Conservation (phyloP, 1,140 invertebrate genomes). For the Cyclargus thomasi region DNA sequence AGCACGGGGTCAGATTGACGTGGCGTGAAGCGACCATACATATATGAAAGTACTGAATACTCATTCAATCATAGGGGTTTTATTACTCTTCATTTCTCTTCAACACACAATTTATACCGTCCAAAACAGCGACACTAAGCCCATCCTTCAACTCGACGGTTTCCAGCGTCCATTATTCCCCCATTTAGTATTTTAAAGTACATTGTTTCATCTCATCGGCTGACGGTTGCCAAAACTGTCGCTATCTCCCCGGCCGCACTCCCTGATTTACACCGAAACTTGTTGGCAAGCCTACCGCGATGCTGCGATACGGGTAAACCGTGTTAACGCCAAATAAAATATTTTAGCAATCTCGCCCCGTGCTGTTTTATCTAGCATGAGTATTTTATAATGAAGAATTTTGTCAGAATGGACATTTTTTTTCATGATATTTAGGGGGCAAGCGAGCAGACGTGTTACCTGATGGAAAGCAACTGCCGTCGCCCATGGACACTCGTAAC, state of each 20-base stretch:
- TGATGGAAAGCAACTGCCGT: no score
- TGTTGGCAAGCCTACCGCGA: conserved; percentile 37
- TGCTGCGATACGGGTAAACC: conserved; percentile 26
- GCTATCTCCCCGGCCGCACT: conserved; percentile 37
- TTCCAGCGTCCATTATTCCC: not conserved
- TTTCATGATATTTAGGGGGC: no score
- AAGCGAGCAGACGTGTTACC: no score
- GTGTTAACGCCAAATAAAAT: conserved; percentile 32
- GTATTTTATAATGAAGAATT: not conserved
- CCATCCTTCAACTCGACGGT: not conserved
- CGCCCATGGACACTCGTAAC: no score
- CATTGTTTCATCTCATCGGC: conserved; percentile 26
- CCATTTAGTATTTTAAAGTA: conserved; percentile 6
- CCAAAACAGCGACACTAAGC: not conserved
- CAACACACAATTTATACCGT: no score
- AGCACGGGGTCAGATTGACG: no score
- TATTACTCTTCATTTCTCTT: no score
- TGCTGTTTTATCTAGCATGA: not conserved
- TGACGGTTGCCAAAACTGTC: conserved; percentile 38
- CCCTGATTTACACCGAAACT: conserved; percentile 38
- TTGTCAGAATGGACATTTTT: no score
- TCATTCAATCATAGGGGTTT: no score
- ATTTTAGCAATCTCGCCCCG: conserved; percentile 20
- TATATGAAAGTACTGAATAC: no score
- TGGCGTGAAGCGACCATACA: no score